These are phyloP conservation scores for Pachypsylla venusta DNA, from an alignment of 1,140 invertebrate species.

Conservation along the genomic window DNA sequence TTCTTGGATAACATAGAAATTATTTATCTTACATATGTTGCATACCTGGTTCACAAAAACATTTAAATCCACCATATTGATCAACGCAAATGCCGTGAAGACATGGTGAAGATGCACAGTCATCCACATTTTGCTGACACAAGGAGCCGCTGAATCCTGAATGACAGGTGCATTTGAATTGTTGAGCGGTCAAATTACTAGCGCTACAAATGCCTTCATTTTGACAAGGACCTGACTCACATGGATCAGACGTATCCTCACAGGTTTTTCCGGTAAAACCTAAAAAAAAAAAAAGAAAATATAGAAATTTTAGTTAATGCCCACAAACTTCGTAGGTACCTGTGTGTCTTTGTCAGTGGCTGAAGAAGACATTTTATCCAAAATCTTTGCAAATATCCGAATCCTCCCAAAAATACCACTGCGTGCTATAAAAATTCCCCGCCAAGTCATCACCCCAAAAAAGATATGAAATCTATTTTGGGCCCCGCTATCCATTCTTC, in stretches of 20 bases:
- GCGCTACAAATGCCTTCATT: constrained; percentile 71
- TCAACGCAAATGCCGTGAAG: constrained; percentile 34
- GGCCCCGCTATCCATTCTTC: too few relatives aligned
- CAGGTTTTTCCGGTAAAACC: constrained; percentile 66
- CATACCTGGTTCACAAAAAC: constrained; percentile 33
- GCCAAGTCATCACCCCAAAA: too few relatives aligned
- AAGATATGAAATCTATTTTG: too few relatives aligned
- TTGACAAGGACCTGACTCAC: constrained; percentile 89
- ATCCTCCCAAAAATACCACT: too few relatives aligned
- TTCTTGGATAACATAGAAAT: too few relatives aligned
- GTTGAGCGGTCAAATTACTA: constrained; percentile 55
- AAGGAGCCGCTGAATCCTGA: constrained; percentile 51
- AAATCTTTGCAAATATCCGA: too few relatives aligned
- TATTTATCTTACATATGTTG: too few relatives aligned
- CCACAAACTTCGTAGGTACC: too few relatives aligned
- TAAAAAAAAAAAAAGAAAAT: constrained; percentile 17
- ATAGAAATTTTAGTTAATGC: too few relatives aligned
- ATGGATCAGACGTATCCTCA: constrained; percentile 83
- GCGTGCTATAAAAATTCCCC: too few relatives aligned
- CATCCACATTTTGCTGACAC: constrained; percentile 35
- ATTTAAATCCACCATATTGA: constrained; percentile 31
- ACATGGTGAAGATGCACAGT: constrained; percentile 33
- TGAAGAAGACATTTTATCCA: too few relatives aligned
- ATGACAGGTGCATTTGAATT: constrained; percentile 76
- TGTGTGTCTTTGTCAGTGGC: too few relatives aligned